Base-by-base conservation (phyloP, 2,113 vertebrate species). In the Orientallactaga bullata region DNA sequence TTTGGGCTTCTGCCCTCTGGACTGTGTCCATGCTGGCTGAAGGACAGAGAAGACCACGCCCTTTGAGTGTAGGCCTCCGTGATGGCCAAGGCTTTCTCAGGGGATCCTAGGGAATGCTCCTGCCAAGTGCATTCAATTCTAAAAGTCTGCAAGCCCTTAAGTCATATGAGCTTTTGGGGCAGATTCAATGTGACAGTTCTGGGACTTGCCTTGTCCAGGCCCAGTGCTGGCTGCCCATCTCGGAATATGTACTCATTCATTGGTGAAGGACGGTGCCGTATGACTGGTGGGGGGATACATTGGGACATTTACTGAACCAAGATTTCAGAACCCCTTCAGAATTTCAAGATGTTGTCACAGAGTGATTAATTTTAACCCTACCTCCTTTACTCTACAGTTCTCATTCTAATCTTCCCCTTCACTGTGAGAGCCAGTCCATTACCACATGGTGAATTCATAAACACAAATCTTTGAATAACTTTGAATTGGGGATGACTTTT, bases 1-100 rank as follows among this genome's bases (percentile, higher is more conserved):
- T 95, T 80, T 51, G 80, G 16, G 35, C 32, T 71, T 92, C 83
- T 76, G 86, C 73, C 71, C 18, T 91, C 83, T 65, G 93, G 93
- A 32, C 32, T 9, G 2, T 21, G 42, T 93, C 81, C 60, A 23
- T 82, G 61, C 69, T 90, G 82, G 78, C 51, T 11, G 35, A 90
- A 51, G 68, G 82, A 89, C 66, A 39, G 66, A 26, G 88, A 68
- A 42, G 74, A 35, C 42, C 79, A 63, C 24, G 55, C 47, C 85
- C 39, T 87, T 88, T 88, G 79, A 26, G 15, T 76, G 63, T 79
- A 55, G 83, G 86, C 58, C 6, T 63, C n/a, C 12, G 20, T 35
- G 16, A 16, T 63, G 66, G 35, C 89, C 42, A 1, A 0, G 39
- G 21, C 32, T 55, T 68, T 30, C 82, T 63, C 32, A 51, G 66